Conservation (phyloP, 1,140 invertebrate genomes). For the Apis dorsata region DNA sequence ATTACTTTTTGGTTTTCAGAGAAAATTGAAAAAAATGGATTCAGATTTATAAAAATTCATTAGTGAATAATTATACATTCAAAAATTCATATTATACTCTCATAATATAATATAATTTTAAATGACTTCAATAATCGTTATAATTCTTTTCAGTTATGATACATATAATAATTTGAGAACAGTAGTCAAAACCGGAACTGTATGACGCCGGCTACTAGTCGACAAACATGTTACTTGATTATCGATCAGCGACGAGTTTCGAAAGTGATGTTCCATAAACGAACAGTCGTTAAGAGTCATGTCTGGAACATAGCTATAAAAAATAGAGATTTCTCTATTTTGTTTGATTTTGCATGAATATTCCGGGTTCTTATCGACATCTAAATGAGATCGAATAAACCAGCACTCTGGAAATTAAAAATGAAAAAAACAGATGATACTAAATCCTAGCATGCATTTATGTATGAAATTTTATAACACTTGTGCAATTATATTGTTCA, state of each 20-base stretch:
- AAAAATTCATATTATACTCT: not conserved
- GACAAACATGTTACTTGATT: slow-evolving; percentile 31
- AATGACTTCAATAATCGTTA: no score
- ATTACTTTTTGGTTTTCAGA: not conserved
- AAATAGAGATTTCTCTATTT: not conserved
- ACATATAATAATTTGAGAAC: not conserved
- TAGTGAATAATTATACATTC: not conserved
- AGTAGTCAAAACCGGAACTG: not conserved
- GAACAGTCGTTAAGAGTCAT: not conserved
- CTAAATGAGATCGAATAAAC: not conserved
- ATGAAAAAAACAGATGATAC: not conserved
- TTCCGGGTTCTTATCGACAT: not conserved
- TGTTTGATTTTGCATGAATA: no score
- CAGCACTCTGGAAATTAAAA: not conserved
- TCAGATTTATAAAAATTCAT: not conserved
- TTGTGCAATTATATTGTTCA: slow-evolving; percentile 48
- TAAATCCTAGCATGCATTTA: not conserved
- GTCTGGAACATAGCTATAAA: not conserved
- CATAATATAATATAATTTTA: not conserved
- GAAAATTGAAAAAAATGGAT: not conserved
- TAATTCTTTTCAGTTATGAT: not conserved
- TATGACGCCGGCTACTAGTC: not conserved
- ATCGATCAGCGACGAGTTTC: slow-evolving; percentile 39
- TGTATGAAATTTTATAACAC: slow-evolving; percentile 10
- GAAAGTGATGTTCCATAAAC: slow-evolving; percentile 44